Percentiles rank a stretch among this genome's conserved stretches.
Conservation (phyloP, 2,113 vertebrate species). For the Penelope pileata region DNA sequence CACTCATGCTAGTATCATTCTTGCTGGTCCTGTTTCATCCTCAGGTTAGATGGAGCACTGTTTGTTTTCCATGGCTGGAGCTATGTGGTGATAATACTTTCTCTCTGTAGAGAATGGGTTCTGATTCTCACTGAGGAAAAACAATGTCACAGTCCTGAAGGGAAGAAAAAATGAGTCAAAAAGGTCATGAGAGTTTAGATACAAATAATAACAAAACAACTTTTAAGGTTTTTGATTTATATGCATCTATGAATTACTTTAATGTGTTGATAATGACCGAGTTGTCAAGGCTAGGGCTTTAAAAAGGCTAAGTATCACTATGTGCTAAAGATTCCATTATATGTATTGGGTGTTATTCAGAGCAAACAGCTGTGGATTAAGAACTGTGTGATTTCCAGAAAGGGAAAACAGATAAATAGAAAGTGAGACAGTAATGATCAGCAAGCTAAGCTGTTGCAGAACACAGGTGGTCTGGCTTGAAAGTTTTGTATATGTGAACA, state of each 20-base stretch:
- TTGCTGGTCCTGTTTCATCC: background rate
- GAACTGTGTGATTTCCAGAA: background rate
- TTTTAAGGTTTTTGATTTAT: background rate
- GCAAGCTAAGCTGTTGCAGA: background rate
- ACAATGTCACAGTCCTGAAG: slow-evolving; percentile 3
- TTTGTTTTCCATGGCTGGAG: background rate
- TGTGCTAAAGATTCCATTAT: background rate
- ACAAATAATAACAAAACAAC: background rate
- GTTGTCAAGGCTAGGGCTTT: background rate
- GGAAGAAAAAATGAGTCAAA: background rate
- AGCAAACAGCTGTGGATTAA: background rate
- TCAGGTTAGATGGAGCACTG: background rate
- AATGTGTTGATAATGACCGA: fast-evolving
- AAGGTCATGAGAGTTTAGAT: background rate
- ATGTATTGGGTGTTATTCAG: background rate
- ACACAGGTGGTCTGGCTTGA: background rate
- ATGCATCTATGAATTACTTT: background rate
- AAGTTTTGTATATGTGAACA: background rate
- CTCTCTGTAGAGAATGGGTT: background rate
- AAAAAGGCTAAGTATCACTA: background rate
- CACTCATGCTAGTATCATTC: background rate
- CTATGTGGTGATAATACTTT: background rate
- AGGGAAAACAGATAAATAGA: background rate
- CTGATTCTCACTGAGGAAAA: slow-evolving; percentile 7
- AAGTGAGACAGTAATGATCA: background rate